A percentile compares a stretch with the other conserved stretches of the same genome.
Evolutionary conservation across 37 sponge, comb jelly and placozoan species (phyloP).

Genomic region (Agelas oroides): DNA sequence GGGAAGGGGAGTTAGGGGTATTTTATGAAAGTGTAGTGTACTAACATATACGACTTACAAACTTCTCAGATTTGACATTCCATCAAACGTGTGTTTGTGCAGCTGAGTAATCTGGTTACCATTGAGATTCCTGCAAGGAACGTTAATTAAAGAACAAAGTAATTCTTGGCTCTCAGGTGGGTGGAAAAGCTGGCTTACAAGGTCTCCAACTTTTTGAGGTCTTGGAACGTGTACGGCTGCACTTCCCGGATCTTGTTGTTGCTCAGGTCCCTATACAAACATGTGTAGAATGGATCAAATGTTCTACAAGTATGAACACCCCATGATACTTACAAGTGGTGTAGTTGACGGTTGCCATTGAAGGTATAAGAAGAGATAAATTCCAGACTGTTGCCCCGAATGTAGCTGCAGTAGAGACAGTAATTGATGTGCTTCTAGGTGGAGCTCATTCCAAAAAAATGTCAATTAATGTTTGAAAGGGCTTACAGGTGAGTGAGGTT

Average conservation of each 20-base stretch:
- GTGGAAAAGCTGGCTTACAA: background rate
- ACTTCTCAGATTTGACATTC: background rate
- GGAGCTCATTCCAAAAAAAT: no score
- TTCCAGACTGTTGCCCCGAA: background rate
- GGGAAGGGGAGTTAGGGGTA: no score
- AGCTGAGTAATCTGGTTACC: slow-evolving; percentile 5
- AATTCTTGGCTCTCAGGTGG: no score
- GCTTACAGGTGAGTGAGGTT: no score
- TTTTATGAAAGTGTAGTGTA: no score
- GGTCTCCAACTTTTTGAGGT: background rate
- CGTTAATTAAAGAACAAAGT: no score
- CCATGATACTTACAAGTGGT: slow-evolving; percentile 29
- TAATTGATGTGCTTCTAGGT: background rate
- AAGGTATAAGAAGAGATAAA: slow-evolving; percentile 16
- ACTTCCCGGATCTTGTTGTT: slow-evolving; percentile 11
- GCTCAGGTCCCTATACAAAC: slow-evolving; percentile 3
- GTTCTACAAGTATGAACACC: no score
- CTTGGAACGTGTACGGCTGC: slow-evolving; percentile 6
- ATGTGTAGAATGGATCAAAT: no score
- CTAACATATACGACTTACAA: no score
- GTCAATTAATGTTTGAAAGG: no score
- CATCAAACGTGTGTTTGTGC: slow-evolving; percentile 18
- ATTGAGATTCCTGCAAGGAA: background rate
- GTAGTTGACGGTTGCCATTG: background rate
- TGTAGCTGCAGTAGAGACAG: background rate